These are phyloP conservation scores for Leptinotarsa lineolata DNA, from an alignment of 1,140 invertebrate species.

Conservation along the genomic window DNA sequence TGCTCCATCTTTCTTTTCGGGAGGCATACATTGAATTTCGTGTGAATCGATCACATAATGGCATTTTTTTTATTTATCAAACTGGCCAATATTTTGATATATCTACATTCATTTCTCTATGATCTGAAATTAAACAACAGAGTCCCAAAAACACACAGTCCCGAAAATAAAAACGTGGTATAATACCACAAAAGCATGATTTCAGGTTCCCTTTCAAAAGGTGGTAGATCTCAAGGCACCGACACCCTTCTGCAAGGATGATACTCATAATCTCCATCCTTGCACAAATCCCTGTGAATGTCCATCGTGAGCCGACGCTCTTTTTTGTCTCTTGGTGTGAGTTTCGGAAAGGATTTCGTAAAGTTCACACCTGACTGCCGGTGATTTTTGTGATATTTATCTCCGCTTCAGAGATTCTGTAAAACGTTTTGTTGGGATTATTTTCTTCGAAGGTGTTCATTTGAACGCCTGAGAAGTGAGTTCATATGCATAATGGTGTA, in stretches of 20 bases:
- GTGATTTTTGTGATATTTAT: slow-evolving; percentile 2
- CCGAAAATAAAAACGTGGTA: too few species aligned
- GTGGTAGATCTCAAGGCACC: neutral
- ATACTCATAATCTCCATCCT: neutral
- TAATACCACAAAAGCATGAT: too few species aligned
- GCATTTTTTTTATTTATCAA: too few species aligned
- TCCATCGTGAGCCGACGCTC: neutral
- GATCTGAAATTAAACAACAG: too few species aligned
- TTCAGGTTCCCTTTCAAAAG: neutral
- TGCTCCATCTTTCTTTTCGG: too few species aligned
- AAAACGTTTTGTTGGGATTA: neutral
- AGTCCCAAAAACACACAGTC: too few species aligned
- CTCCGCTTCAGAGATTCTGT: neutral
- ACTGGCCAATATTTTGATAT: too few species aligned
- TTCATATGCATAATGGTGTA: neutral
- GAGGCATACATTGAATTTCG: too few species aligned
- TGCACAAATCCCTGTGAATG: neutral
- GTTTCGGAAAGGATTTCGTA: neutral
- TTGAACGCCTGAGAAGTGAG: neutral
- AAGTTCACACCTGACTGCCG: neutral
- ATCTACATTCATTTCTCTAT: too few species aligned
- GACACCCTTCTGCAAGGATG: slow-evolving; percentile 5
- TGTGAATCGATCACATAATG: too few species aligned
- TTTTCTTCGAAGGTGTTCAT: neutral
- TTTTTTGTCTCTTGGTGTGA: neutral